Evolutionary conservation across 2,113 vertebrate species (phyloP).

Genomic region (pig (Sus scrofa)): DNA sequence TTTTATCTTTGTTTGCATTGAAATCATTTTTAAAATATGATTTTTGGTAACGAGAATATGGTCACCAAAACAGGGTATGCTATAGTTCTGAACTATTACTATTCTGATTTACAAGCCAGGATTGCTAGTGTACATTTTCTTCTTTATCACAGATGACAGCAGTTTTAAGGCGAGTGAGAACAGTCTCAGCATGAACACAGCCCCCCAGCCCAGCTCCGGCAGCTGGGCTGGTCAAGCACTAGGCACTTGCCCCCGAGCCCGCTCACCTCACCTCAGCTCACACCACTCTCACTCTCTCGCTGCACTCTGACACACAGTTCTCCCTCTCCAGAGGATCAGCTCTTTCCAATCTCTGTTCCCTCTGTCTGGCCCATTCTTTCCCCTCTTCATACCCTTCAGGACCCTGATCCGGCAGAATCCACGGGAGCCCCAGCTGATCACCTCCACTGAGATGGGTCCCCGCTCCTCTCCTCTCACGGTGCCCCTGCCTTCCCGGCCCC

Average conservation of each 20-base stretch:
- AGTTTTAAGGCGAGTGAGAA: not conserved
- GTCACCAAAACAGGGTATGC: not conserved
- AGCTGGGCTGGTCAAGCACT: fast-evolving
- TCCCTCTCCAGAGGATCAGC: not conserved
- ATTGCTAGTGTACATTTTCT: not conserved
- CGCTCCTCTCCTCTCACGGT: fast-evolving
- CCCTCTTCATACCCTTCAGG: not conserved
- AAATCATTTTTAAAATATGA: constrained; percentile 10
- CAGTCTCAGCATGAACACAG: fast-evolving
- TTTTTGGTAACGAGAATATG: constrained; percentile 1
- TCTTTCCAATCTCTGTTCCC: not conserved
- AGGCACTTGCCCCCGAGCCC: fast-evolving
- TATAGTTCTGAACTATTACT: not conserved
- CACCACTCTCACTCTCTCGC: not conserved
- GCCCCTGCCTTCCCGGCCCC: fast-evolving
- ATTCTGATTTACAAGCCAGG: not conserved
- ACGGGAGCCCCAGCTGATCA: not conserved
- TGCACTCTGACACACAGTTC: not conserved
- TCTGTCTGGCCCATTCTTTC: not conserved
- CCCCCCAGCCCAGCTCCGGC: no score
- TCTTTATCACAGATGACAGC: not conserved
- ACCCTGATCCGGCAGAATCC: not conserved
- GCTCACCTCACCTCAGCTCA: not conserved
- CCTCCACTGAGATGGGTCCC: fast-evolving
- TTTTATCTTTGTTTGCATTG: not conserved